Conservation (phyloP, 2,113 vertebrate species). For the Ophiodon elongatus region DNA sequence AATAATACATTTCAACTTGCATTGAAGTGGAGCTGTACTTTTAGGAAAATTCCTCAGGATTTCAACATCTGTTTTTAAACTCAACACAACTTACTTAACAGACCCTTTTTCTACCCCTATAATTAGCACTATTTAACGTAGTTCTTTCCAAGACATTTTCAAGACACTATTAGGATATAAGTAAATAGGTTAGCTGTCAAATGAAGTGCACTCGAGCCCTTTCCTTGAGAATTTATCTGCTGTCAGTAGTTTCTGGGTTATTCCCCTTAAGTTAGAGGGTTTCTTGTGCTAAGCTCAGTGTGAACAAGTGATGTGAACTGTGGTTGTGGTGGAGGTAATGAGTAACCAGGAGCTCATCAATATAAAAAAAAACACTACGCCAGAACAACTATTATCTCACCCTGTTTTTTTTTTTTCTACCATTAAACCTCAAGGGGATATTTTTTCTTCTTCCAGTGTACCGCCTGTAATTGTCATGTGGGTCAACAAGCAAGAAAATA, state of each 20-base stretch:
- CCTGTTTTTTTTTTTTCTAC: neutral
- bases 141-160: neutral
- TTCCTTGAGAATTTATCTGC: neutral
- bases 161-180: neutral
- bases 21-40: neutral
- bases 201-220: neutral
- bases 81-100: neutral
- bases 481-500: conserved; percentile 17
- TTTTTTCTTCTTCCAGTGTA: neutral
- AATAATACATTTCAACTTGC: neutral
- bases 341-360: conserved; percentile 35
- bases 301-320: conserved; percentile 33
- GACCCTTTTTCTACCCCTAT: neutral
- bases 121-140: neutral
- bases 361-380: conserved; percentile 16
- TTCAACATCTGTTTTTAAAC: neutral
- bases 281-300: conserved; percentile 16
- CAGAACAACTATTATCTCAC: conserved; percentile 11
- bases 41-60: neutral
- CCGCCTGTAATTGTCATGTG: conserved; percentile 35
- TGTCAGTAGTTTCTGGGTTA: conserved; percentile 14
- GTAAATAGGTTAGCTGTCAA: neutral
- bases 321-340: conserved; percentile 41
- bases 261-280: conserved; percentile 4
- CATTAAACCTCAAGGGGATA: conserved; percentile 33